Conservation (phyloP, 2,797 vertebrate species). For the Allobates femoralis region DNA sequence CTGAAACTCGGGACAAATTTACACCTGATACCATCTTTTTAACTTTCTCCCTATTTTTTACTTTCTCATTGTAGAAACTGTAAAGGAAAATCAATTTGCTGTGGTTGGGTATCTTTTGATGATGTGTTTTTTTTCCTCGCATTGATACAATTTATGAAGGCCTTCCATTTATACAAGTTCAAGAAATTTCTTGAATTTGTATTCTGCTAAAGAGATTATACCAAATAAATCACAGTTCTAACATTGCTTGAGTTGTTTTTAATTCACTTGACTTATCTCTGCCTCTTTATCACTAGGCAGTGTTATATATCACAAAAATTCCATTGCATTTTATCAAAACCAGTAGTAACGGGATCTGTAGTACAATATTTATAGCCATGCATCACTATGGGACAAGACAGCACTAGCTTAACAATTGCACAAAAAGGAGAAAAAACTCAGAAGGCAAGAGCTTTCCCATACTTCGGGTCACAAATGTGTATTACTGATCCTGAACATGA, state of each 20-base stretch:
- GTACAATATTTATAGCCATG: not conserved
- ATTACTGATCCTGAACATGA: not conserved
- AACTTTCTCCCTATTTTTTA: conserved; percentile 8
- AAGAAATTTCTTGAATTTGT: conserved; percentile 18
- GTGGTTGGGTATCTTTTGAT: conserved; percentile 22
- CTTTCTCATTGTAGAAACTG: not conserved
- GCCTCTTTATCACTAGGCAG: conserved; percentile 21
- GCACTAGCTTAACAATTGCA: not conserved
- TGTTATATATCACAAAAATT: conserved; percentile 21
- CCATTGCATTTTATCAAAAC: conserved; percentile 23
- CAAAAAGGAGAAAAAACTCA: not conserved
- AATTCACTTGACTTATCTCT: conserved; percentile 31
- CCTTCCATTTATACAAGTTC: conserved; percentile 10
- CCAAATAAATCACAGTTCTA: conserved; percentile 14
- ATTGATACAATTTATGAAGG: conserved; percentile 26
- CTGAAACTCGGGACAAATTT: conserved; percentile 8
- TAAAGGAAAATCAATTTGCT: conserved; percentile 36
- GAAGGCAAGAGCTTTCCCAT: not conserved
- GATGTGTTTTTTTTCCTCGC: not conserved
- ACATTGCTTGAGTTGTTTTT: conserved; percentile 30
- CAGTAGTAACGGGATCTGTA: not conserved
- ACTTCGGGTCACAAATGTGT: not conserved
- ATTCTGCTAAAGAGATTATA: conserved; percentile 18
- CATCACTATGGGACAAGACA: not conserved
- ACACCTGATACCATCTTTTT: conserved; percentile 23